Evolutionary conservation across 2,113 vertebrate species (phyloP).

Genomic region (Mohoua ochrocephala): DNA sequence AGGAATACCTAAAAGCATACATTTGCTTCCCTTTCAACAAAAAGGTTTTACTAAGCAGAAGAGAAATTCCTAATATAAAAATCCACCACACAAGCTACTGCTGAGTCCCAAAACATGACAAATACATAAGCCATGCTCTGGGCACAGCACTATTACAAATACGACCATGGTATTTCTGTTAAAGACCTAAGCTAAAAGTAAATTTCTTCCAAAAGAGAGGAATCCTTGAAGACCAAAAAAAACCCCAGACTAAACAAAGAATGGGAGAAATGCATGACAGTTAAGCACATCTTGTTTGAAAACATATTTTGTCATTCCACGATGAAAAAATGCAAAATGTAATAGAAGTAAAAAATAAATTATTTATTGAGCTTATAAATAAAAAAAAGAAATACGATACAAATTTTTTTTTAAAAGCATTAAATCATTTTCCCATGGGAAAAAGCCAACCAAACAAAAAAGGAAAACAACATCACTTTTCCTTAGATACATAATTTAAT

Average conservation of each 20-base stretch:
- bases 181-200: not conserved
- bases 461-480: not conserved
- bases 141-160: not conserved
- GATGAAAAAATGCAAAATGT: not conserved
- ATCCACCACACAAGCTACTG: not conserved
- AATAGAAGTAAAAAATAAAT: not conserved
- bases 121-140: not conserved
- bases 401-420: not conserved
- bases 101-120: not conserved
- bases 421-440: not conserved
- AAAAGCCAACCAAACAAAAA: not conserved
- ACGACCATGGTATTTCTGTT: not conserved
- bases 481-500: not conserved
- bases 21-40: not conserved
- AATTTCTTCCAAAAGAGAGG: not conserved
- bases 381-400: fast-evolving
- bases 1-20: not conserved
- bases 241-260: not conserved
- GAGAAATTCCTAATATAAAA: not conserved
- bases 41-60: not conserved
- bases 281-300: not conserved
- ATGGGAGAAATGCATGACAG: not conserved
- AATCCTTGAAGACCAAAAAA: not conserved
- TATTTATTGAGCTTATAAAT: not conserved
- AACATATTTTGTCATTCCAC: not conserved